Percentiles rank a stretch among this genome's conserved stretches.
Conservation (phyloP, 2,888 invertebrate genomes). For the Poecilus cupreus region DNA sequence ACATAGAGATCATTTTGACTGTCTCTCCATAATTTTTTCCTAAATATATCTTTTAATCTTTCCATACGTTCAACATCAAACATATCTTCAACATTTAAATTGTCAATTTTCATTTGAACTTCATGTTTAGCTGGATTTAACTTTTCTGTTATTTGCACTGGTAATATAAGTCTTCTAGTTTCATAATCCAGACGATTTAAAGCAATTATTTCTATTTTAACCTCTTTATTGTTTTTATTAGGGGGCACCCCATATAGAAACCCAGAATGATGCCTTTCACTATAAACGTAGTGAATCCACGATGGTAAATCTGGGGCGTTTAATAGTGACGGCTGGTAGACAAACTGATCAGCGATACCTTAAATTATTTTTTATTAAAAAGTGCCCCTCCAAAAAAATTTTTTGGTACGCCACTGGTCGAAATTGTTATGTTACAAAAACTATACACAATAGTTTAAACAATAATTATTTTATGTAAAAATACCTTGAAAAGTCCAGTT, state of each 20-base stretch:
- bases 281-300: slow-evolving; percentile 91
- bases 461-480: slow-evolving; percentile 8
- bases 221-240: slow-evolving; percentile 73
- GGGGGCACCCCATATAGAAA: slow-evolving; percentile 92
- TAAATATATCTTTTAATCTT: slow-evolving; percentile 85
- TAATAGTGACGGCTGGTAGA: slow-evolving; percentile 84
- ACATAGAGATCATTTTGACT: slow-evolving; percentile 85
- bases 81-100: slow-evolving; percentile 91
- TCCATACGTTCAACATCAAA: slow-evolving; percentile 83
- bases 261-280: slow-evolving; percentile 84
- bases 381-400: no score
- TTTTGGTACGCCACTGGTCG: no score
- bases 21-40: slow-evolving; percentile 85
- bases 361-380: no score
- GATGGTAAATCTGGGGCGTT: slow-evolving; percentile 89
- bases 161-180: slow-evolving; percentile 79
- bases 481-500: slow-evolving; percentile 86
- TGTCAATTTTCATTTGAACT: slow-evolving; percentile 91
- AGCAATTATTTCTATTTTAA: slow-evolving; percentile 84
- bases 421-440: no score
- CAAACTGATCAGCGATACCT: slow-evolving; percentile 79
- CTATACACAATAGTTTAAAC: no score
- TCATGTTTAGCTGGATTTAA: slow-evolving; percentile 82
- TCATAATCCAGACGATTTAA: slow-evolving; percentile 86
- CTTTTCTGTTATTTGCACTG: slow-evolving; percentile 80